These are phyloP conservation scores for Thereva nobilitata DNA, from an alignment of 2,888 invertebrate species.

Conservation along the genomic window DNA sequence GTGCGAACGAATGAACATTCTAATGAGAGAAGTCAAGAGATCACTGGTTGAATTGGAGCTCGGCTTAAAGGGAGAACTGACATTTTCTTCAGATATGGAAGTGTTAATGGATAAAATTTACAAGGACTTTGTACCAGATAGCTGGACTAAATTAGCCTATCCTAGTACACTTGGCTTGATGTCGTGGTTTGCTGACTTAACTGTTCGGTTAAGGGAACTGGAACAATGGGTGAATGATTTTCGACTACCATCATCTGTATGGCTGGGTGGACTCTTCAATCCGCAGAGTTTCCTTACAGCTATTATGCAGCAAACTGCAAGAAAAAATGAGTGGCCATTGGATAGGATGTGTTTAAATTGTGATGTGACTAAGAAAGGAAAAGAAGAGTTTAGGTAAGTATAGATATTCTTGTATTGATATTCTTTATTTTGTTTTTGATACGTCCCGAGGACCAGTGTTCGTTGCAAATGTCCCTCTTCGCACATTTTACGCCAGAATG, in stretches of 20 bases:
- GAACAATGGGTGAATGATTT: slow-evolving; percentile 91
- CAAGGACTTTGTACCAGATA: slow-evolving; percentile 84
- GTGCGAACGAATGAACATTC: slow-evolving; percentile 90
- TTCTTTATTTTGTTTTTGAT: neutral
- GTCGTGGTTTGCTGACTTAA: slow-evolving; percentile 86
- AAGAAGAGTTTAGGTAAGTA: slow-evolving; percentile 78
- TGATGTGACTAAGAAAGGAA: slow-evolving; percentile 88
- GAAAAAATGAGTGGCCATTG: slow-evolving; percentile 94
- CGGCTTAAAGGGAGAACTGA: slow-evolving; percentile 91
- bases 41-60: slow-evolving; percentile 84
- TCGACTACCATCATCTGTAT: slow-evolving; percentile 82
- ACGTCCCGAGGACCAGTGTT: too few relatives aligned
- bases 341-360: slow-evolving; percentile 95
- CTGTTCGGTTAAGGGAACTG: slow-evolving; percentile 75
- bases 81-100: slow-evolving; percentile 93
- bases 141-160: slow-evolving; percentile 86
- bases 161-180: slow-evolving; percentile 82
- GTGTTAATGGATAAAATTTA: slow-evolving; percentile 80
- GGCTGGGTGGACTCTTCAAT: slow-evolving; percentile 95
- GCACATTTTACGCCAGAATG: too few relatives aligned
- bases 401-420: neutral
- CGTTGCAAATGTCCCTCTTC: too few relatives aligned
- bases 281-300: slow-evolving; percentile 96
- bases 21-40: slow-evolving; percentile 79
- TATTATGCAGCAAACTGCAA: slow-evolving; percentile 95